Evolutionary conservation across 1,140 invertebrate genomes (phyloP).

Genomic region (Paraescarpia echinospica): DNA sequence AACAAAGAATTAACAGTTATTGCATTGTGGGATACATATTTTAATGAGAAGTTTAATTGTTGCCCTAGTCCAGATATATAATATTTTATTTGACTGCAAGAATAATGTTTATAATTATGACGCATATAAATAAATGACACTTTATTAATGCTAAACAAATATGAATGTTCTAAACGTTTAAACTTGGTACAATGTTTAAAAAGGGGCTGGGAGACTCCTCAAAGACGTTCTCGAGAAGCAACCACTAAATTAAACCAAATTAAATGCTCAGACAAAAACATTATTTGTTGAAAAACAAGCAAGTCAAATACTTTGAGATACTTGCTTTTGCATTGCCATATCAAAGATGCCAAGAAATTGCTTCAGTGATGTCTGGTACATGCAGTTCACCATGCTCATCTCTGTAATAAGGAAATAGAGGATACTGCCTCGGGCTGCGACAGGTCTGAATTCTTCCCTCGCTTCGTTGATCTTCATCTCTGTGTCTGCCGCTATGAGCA

Average conservation of each 20-base stretch:
- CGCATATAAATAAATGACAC: too few relatives aligned
- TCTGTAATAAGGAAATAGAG: slow-evolving; percentile 95
- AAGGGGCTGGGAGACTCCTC: too few relatives aligned
- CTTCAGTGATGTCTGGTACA: slow-evolving; percentile 97
- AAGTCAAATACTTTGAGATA: background rate
- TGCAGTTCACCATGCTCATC: slow-evolving; percentile 93
- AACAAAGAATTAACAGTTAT: too few relatives aligned
- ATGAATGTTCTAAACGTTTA: too few relatives aligned
- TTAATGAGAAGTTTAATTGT: too few relatives aligned
- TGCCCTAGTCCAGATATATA: too few relatives aligned
- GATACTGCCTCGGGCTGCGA: slow-evolving; percentile 90
- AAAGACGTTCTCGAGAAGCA: background rate
- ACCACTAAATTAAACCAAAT: background rate
- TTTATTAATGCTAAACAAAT: too few relatives aligned
- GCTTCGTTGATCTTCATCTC: background rate
- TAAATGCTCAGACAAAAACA: background rate
- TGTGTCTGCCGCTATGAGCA: background rate
- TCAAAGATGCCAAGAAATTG: slow-evolving; percentile 74
- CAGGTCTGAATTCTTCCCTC: slow-evolving; percentile 76
- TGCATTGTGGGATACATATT: too few relatives aligned
- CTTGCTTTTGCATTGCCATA: slow-evolving; percentile 24
- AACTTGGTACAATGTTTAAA: too few relatives aligned
- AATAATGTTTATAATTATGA: too few relatives aligned
- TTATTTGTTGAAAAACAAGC: background rate
- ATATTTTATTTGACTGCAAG: too few relatives aligned